These are phyloP conservation scores for Parasteatoda tepidariorum DNA, from an alignment of 1,140 invertebrate species.

Conservation along the genomic window DNA sequence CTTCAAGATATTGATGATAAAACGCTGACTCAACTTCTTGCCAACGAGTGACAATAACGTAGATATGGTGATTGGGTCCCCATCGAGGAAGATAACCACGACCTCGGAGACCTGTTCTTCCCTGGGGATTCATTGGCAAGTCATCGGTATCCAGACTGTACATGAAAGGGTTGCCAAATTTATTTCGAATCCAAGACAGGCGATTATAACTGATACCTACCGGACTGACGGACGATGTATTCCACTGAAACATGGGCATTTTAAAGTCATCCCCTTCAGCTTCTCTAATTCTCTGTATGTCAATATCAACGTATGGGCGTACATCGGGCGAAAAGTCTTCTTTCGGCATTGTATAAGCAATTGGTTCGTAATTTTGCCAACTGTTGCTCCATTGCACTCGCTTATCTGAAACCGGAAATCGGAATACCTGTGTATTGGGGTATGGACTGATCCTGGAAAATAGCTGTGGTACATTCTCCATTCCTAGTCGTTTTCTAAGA, in stretches of 20 bases:
- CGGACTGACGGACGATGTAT: slow-evolving; percentile 61
- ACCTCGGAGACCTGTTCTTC: slow-evolving; percentile 70
- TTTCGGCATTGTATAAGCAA: slow-evolving; percentile 18
- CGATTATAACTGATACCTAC: slow-evolving; percentile 64
- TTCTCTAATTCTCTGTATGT: slow-evolving; percentile 6
- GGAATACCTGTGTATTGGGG: slow-evolving; percentile 74
- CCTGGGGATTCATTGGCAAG: slow-evolving; percentile 67
- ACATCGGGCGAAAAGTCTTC: slow-evolving; percentile 13
- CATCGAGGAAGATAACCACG: slow-evolving; percentile 68
- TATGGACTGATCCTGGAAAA: slow-evolving; percentile 41
- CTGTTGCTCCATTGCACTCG: slow-evolving; percentile 11
- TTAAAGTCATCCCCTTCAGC: slow-evolving; percentile 13
- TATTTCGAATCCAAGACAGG: slow-evolving; percentile 62
- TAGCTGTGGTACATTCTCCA: slow-evolving; percentile 20
- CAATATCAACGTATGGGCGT: slow-evolving; percentile 8
- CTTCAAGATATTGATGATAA: background rate
- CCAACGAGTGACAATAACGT: slow-evolving; percentile 67
- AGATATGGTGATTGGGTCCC: slow-evolving; percentile 71
- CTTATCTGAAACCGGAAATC: slow-evolving; percentile 74
- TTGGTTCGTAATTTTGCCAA: slow-evolving; percentile 22
- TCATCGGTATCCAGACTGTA: slow-evolving; percentile 63
- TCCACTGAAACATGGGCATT: slow-evolving; percentile 64
- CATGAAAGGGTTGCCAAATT: slow-evolving; percentile 22
- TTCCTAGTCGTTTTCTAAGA: background rate
- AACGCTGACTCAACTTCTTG: background rate